Base-by-base conservation (phyloP, 53 echinoderm and acorn worm genomes). In the Echinarachnius parma region DNA sequence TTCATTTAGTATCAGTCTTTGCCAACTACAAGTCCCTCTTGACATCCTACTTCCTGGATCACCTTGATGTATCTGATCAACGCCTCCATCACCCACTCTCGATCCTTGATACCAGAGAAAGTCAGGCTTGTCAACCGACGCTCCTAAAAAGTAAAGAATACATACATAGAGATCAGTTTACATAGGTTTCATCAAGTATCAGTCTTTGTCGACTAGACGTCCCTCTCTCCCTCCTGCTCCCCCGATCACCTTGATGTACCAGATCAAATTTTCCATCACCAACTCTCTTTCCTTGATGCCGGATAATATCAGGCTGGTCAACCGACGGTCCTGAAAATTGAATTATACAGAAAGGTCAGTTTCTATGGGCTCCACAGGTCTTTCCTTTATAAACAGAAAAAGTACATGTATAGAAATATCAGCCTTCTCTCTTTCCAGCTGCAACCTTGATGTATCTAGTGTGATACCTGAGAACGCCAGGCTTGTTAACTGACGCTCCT, bases 41-140 rank as follows among this genome's bases (percentile, higher is more conserved):
- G 70, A 8, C 91, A 85, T 21, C 77, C 76, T 4, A 91, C 85
- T 45, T 91, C 98, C 34, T 91, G 91, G 16, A 88, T 98, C 15
- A 98, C 98, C 54, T 98, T 98, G 83, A 98, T 98, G 70, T 98
- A 98, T 20, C 98, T 55, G 49, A 98, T 98, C 62, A 98, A 46
- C 2, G 98, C 92, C 68, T 98, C 98, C 98, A 98, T 98, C 61
- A 98, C 91, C 98, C 98, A 98, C 63, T 98, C 98, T 55, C 90
- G 78, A 27, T 98, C 98, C 63, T 98, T 98, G 75, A 79, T 77
- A 23, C 91, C 91, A 20, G 82, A 72, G 36, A 98, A 83, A 33
- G 77, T 87, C 77, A 88, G 80, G 68, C 98, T 87, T 20, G 86
- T 88, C 77, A 98, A 65, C 25, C 88, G 84, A 28, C 78, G 92